Base-by-base conservation (phyloP, 1,140 invertebrate genomes). In the Druon quercuslanigerum region DNA sequence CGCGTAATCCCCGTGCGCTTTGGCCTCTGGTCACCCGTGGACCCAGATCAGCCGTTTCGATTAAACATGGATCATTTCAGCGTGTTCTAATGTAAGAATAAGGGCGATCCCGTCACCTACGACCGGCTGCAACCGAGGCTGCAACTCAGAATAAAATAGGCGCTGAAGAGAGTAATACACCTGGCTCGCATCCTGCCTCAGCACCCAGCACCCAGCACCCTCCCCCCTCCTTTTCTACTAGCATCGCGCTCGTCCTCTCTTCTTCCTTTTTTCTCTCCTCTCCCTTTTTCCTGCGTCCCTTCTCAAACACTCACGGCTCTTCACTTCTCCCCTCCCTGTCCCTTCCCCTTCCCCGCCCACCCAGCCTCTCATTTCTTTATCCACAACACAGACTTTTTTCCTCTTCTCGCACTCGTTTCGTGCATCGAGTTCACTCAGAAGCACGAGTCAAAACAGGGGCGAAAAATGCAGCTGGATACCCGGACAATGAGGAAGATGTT, bases 11-110 rank as follows among this genome's bases (percentile, higher is more conserved):
- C 25, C 25, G 25, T 33, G 25, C 5, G 25, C 25, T 33, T 33
- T 33, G 25, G 25, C 3, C 25, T 33, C 25, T 33, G 25, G 25
- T 33, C 25, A 33, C 25, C 25, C 25, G 25, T 33, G 5, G 25
- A 33, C 25, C 25, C 25, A 33, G 25, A 2, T 33, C 25, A 33
- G 25, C 2, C 25, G 25, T 33, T 3, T 33, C 25, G 25, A 33
- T 33, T 33, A 33, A 33, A 33, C 25, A 5, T 33, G 20, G 20
- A 25, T 25, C 20, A 25, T 2, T 46, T 46, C 40, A 46, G 25
- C 57, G 33, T 66, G 25, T 66, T 66, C 57, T 66, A 66, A 66
- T 66, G 40, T 9, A 66, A 66, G 57, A 66, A 66, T 66, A 66
- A 66, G 57, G 57, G 57, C 25, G 20, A 66, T 66, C 57, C 40